A percentile compares a stretch with the other conserved stretches of the same genome.
Evolutionary conservation across 2,113 vertebrate species (phyloP).

Genomic region (Chlorodrepanis virens): DNA sequence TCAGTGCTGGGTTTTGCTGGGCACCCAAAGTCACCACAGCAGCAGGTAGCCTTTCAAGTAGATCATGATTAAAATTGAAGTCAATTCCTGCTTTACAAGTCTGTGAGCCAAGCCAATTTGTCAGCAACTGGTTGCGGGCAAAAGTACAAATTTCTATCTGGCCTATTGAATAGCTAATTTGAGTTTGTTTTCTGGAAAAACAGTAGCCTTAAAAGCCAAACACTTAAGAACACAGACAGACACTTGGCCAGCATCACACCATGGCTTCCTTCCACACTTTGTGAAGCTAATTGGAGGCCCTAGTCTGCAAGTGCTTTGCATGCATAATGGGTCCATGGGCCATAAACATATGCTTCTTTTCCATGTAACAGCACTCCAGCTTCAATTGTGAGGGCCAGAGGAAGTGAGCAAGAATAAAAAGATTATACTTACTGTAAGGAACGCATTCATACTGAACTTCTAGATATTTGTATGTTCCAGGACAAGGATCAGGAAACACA

Average conservation of each 20-base stretch:
- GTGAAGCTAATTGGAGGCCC: conserved; percentile 75
- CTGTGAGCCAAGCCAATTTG: conserved; percentile 82
- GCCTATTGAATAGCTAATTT: conserved; percentile 80
- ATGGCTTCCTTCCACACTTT: conserved; percentile 79
- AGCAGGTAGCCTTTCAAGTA: conserved; percentile 76
- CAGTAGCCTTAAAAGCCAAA: conserved; percentile 80
- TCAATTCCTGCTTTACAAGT: conserved; percentile 78
- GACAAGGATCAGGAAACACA: conserved; percentile 98
- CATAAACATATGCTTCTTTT: conserved; percentile 72
- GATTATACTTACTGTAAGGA: conserved; percentile 97
- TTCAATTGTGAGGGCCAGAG: conserved; percentile 60
- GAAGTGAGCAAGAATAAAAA: conserved; percentile 65
- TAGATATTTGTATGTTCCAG: conserved; percentile 98
- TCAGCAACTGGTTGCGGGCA: conserved; percentile 80
- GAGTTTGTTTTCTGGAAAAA: conserved; percentile 82
- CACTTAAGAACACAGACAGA: conserved; percentile 82
- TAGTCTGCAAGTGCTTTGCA: conserved; percentile 74
- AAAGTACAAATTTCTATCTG: conserved; percentile 80
- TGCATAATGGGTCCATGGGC: conserved; percentile 75
- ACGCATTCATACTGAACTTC: conserved; percentile 99
- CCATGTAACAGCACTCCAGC: conserved; percentile 61
- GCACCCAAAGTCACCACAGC: conserved; percentile 63
- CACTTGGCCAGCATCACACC: conserved; percentile 75
- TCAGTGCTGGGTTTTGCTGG: conserved; percentile 25
- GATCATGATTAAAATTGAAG: conserved; percentile 74